Conservation (phyloP, 1,140 invertebrate genomes). For the Drosophila varians region DNA sequence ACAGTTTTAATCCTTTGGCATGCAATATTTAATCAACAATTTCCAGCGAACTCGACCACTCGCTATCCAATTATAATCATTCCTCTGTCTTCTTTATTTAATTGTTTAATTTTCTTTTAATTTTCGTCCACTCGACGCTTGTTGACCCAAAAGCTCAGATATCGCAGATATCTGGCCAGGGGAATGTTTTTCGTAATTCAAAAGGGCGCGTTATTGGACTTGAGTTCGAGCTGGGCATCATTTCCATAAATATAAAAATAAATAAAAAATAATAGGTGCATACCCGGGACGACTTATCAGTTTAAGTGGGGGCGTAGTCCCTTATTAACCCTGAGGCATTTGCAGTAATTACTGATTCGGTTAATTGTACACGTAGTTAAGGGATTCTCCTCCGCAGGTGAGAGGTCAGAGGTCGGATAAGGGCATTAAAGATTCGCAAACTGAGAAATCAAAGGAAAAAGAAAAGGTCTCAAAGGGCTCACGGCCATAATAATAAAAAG, state of each 20-base stretch:
- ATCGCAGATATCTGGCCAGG: conserved; percentile 10
- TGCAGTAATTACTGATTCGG: conserved; percentile 68
- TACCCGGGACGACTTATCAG: conserved; percentile 47
- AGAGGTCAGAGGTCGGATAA: neutral
- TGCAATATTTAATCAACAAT: conserved; percentile 42
- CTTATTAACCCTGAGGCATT: conserved; percentile 65
- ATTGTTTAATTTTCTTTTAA: conserved; percentile 75
- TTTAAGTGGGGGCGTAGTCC: conserved; percentile 43
- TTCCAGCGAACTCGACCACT: conserved; percentile 23
- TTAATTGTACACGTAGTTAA: conserved; percentile 56
- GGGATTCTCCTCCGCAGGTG: neutral
- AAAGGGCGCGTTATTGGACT: conserved; percentile 19
- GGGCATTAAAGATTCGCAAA: neutral
- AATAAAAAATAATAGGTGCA: conserved; percentile 21
- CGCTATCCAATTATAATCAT: conserved; percentile 40
- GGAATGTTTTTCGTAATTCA: conserved; percentile 48
- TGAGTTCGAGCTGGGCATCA: conserved; percentile 1
- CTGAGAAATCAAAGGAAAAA: neutral
- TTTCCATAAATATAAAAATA: conserved; percentile 52
- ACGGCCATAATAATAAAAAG: too few species aligned
- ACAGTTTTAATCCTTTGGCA: conserved; percentile 21
- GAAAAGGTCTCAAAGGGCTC: too few species aligned
- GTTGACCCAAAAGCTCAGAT: conserved; percentile 46
- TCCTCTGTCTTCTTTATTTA: conserved; percentile 47
- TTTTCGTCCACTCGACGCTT: conserved; percentile 25